A percentile compares a stretch with the other conserved stretches of the same genome.
These are phyloP conservation scores for Paguma larvata DNA, from an alignment of 2,797 vertebrate species.

Conservation along the genomic window DNA sequence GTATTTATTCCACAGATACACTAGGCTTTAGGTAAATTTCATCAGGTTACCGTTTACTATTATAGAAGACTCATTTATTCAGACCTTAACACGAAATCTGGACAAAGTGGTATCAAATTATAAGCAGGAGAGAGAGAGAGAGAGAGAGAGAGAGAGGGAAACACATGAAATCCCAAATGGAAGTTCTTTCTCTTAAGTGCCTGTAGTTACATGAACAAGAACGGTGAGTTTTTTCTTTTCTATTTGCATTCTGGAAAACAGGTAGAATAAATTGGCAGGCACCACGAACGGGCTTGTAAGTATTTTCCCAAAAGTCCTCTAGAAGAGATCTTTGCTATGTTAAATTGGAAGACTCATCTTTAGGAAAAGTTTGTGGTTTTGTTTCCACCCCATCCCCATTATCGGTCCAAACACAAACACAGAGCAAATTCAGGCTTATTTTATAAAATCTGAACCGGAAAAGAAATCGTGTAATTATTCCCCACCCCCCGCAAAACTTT, in stretches of 20 bases:
- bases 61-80: background rate
- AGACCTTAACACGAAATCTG: background rate
- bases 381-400: background rate
- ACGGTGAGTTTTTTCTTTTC: background rate
- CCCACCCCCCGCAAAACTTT: background rate
- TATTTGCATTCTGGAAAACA: constrained; percentile 58
- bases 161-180: background rate
- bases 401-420: constrained; percentile 14
- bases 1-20: background rate
- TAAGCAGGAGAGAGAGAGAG: background rate
- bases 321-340: background rate
- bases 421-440: background rate
- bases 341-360: background rate
- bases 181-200: constrained; percentile 45
- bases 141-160: background rate
- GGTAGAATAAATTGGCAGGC: background rate
- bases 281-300: background rate
- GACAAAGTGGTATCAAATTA: background rate
- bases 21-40: background rate
- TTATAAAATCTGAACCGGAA: background rate
- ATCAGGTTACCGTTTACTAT: background rate
- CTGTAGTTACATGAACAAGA: background rate
- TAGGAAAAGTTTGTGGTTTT: constrained; percentile 4
- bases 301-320: constrained; percentile 74
- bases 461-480: background rate